Evolutionary conservation across 2,888 invertebrate species (phyloP).

Genomic region (Philonicus albiceps): DNA sequence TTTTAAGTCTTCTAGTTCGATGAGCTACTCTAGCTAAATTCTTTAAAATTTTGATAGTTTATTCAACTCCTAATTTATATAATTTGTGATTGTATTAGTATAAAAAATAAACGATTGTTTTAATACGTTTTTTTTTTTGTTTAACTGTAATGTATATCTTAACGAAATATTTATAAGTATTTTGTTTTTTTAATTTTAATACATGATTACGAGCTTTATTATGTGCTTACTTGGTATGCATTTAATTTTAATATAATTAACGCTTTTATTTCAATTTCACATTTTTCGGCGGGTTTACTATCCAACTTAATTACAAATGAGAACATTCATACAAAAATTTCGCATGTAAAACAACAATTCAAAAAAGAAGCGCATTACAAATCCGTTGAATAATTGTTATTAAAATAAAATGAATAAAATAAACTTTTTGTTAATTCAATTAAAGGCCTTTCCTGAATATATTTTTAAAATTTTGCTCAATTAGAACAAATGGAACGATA

Average conservation of each 20-base stretch:
- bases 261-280: background rate
- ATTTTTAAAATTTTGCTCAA: no score
- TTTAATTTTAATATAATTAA: background rate
- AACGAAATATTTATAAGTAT: background rate
- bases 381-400: no score
- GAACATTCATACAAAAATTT: background rate
- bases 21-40: slow-evolving; percentile 17
- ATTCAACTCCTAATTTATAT: background rate
- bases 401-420: no score
- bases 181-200: background rate
- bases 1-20: slow-evolving; percentile 14
- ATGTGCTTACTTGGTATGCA: background rate
- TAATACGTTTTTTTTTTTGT: slow-evolving; percentile 1
- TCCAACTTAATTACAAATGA: background rate
- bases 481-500: no score
- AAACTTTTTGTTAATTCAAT: no score
- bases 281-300: background rate
- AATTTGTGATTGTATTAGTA: background rate
- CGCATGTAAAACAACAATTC: background rate
- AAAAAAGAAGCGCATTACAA: no score
- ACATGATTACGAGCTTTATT: background rate
- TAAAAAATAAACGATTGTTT: background rate
- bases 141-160: background rate
- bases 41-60: background rate
- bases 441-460: no score